Percentiles rank a stretch among this genome's conserved stretches.
Evolutionary conservation across 1,140 invertebrate genomes (phyloP).

Genomic region (Panagrolaimus sp.): DNA sequence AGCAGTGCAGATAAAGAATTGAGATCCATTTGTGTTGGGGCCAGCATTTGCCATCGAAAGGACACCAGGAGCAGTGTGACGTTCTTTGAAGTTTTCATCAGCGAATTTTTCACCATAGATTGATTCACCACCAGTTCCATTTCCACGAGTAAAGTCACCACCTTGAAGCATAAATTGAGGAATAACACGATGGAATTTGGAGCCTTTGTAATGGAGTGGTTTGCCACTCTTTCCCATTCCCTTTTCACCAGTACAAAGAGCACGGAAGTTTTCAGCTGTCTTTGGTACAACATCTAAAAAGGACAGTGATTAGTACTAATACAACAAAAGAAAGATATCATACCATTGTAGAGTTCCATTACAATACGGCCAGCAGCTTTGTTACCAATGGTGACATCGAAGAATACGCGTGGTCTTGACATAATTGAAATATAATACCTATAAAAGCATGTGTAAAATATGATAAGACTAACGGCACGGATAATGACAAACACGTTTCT

Average conservation of each 20-base stretch:
- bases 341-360: conserved; percentile 28
- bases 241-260: conserved; percentile 63
- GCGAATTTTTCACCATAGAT: conserved; percentile 88
- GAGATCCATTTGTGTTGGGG: conserved; percentile 88
- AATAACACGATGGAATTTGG: conserved; percentile 72
- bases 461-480: too few species aligned
- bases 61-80: conserved; percentile 82
- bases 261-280: conserved; percentile 64
- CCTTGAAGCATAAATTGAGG: conserved; percentile 92
- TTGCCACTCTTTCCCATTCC: conserved; percentile 60
- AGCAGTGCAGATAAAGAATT: conserved; percentile 92
- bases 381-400: conserved; percentile 36
- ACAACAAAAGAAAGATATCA: too few species aligned
- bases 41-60: conserved; percentile 92
- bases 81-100: conserved; percentile 90
- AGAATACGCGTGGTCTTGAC: conserved; percentile 33
- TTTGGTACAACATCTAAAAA: conserved; percentile 54
- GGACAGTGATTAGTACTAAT: too few species aligned
- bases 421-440: conserved; percentile 8
- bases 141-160: conserved; percentile 60
- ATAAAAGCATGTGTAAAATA: too few species aligned
- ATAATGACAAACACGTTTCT: too few species aligned
- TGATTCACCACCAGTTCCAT: conserved; percentile 89
- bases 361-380: conserved; percentile 36
- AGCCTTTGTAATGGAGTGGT: conserved; percentile 59